Evolutionary conservation across 2,113 vertebrate genomes (phyloP).

Genomic region (Charadrius vociferus): DNA sequence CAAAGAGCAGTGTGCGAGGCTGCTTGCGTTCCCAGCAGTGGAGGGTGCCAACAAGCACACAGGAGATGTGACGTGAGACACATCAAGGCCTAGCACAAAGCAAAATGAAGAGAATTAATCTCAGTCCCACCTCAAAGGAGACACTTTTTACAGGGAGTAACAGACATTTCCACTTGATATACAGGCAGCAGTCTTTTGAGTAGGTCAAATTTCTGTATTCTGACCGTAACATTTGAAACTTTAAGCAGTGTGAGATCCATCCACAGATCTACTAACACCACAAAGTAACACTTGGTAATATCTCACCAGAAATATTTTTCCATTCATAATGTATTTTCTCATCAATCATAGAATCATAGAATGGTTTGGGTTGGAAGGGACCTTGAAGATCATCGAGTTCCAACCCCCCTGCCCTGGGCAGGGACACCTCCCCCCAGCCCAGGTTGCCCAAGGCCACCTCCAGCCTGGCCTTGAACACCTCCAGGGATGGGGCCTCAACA

Average conservation of each 20-base stretch:
- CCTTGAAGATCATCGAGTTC: too few relatives aligned
- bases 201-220: neutral
- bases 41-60: neutral
- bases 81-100: neutral
- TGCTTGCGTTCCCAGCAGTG: neutral
- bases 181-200: neutral
- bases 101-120: neutral
- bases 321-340: neutral
- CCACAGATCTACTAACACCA: neutral
- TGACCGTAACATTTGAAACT: neutral
- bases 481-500: too few relatives aligned
- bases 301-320: neutral
- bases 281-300: neutral
- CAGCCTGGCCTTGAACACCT: too few relatives aligned
- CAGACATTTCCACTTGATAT: neutral
- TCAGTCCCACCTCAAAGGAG: neutral
- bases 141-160: neutral
- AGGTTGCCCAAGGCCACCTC: too few relatives aligned
- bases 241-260: neutral
- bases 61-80: neutral
- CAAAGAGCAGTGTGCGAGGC: neutral
- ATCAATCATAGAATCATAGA: too few relatives aligned
- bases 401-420: too few relatives aligned
- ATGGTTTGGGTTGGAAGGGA: too few relatives aligned
- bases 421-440: too few relatives aligned